Evolutionary conservation across 2,113 vertebrate species (phyloP).

Genomic region (Mastomys natalensis): DNA sequence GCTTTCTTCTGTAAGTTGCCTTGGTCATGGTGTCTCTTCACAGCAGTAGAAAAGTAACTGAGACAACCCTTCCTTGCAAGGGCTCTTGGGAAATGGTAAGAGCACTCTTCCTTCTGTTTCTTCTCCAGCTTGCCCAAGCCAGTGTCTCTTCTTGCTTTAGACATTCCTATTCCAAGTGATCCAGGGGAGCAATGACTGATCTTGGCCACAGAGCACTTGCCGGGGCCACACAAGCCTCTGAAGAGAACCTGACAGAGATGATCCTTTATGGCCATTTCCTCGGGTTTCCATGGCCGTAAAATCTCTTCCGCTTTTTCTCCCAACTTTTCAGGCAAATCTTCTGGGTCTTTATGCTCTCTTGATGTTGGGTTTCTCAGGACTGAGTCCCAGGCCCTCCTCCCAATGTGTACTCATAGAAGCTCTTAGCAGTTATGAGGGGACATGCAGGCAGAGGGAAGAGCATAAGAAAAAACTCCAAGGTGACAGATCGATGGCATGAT

Average conservation of each 20-base stretch:
- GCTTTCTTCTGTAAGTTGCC: background rate
- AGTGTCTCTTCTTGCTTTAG: background rate
- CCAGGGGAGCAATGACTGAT: background rate
- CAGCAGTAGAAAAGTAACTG: background rate
- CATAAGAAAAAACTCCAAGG: background rate
- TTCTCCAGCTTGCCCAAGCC: background rate
- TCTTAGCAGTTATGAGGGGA: background rate
- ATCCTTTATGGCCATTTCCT: background rate
- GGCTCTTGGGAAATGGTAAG: background rate
- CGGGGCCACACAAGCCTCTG: fast-evolving
- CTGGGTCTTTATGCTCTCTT: background rate
- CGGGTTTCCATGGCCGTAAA: background rate
- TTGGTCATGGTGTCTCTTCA: background rate
- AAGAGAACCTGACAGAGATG: background rate
- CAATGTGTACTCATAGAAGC: background rate
- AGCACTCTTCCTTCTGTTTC: background rate
- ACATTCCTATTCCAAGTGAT: background rate
- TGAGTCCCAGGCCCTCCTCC: background rate
- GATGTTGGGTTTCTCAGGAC: background rate
- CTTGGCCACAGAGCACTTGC: background rate
- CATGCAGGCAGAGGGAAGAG: background rate
- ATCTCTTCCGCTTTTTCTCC: background rate
- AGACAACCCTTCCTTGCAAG: background rate
- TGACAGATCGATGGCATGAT: background rate
- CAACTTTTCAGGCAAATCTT: background rate